Base-by-base conservation (phyloP, 2,113 vertebrate species). In the Gallinago media region DNA sequence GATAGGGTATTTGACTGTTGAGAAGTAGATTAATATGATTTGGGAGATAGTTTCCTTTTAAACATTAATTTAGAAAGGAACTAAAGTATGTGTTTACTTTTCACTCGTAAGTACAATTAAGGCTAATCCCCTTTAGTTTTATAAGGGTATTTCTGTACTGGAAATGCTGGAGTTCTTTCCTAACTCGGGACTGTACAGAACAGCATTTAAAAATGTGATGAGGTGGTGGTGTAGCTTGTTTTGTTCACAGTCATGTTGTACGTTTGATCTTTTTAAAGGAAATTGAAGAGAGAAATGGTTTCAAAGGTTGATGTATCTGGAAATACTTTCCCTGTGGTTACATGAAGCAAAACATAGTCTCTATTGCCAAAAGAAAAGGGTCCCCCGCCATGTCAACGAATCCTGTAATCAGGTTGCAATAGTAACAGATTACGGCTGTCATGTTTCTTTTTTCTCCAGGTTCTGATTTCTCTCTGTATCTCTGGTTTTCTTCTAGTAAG, bases 391-490 rank as follows among this genome's bases (percentile, higher is more conserved):
- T 31, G 84, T 72, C 93, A 91, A 72, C 2, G 11, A 92, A 76
- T 88, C 85, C 92, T 23, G 67, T 96, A 95, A 94, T 97, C 95
- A 97, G 93, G 77, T 96, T 97, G 96, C 96, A 97, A 90, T 89
- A 96, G 91, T 91, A 95, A 96, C 94, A 97, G 94, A 97, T 97
- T 97, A 97, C 92, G 4, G 94, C 89, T 96, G 95, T 94, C 94
- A 66, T 85, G 96, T 95, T 96, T 96, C 92, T 83, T 72, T 95
- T 97, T 97, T 94, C 95, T 91, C 70, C 74, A 96, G 96, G 95
- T 96, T 97, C 96, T 97, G 97, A 97, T 97, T 97, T 97, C 96
- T 95, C 88, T 96, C 54, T 55, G 82, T 96, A 85, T 96, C 95
- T 97, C 94, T 97, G 85, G 95, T 97, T 96, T 96, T 97, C 73